A percentile compares a stretch with the other conserved stretches of the same genome.
Conservation (phyloP, 2,888 invertebrate genomes). For the Hyppa rectilinea region DNA sequence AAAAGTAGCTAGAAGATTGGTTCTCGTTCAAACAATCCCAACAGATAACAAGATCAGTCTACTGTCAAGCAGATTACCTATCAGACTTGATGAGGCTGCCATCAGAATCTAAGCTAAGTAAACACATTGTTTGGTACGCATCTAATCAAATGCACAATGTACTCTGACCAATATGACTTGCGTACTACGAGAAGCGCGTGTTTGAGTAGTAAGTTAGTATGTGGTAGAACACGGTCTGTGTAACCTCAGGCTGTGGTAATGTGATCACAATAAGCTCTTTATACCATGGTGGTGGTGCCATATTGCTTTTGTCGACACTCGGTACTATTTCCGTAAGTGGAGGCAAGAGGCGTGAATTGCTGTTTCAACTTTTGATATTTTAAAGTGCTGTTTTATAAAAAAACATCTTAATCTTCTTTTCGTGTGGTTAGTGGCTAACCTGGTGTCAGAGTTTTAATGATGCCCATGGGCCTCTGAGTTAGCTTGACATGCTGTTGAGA, state of each 20-base stretch:
- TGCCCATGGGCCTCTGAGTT: too few relatives aligned
- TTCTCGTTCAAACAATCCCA: neutral
- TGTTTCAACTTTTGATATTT: neutral
- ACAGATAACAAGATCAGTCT: too few relatives aligned
- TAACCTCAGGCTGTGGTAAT: constrained; percentile 19
- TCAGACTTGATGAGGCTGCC: neutral
- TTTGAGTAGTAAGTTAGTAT: constrained; percentile 18
- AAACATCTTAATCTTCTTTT: neutral
- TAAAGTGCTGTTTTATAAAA: neutral
- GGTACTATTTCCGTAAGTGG: constrained; percentile 6
- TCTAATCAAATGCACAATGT: neutral
- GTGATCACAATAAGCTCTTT: constrained; percentile 66
- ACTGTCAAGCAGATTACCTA: neutral
- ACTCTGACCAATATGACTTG: neutral
- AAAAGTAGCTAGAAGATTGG: neutral
- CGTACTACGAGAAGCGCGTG: neutral
- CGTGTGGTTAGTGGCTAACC: too few relatives aligned
- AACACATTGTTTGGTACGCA: neutral
- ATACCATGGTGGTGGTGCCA: constrained; percentile 43
- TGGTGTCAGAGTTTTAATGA: too few relatives aligned
- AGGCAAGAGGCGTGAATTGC: constrained; percentile 5
- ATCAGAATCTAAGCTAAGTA: neutral
- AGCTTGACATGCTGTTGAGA: too few relatives aligned
- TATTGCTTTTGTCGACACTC: constrained; percentile 44
- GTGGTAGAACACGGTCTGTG: constrained; percentile 1